Evolutionary conservation across 1,140 invertebrate species (phyloP).

Genomic region (Eurosta solidaginis): DNA sequence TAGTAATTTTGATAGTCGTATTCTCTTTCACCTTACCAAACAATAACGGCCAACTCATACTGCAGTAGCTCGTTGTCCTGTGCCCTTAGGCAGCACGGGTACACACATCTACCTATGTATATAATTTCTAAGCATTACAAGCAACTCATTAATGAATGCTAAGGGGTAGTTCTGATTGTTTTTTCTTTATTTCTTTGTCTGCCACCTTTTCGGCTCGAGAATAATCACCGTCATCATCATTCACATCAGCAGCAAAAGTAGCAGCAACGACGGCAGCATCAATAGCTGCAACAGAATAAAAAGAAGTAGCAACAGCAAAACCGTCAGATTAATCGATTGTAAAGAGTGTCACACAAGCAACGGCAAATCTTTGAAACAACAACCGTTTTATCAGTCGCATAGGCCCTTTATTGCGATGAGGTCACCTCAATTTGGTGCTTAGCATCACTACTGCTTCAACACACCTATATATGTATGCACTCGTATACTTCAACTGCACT

Average conservation of each 20-base stretch:
- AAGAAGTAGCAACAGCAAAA: too few relatives aligned
- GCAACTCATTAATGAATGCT: constrained; percentile 9
- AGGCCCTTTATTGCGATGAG: neutral
- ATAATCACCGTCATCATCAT: constrained; percentile 56
- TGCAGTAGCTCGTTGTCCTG: neutral
- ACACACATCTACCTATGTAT: too few relatives aligned
- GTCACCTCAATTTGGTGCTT: neutral
- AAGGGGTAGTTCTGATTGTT: constrained; percentile 47
- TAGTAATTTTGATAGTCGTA: neutral
- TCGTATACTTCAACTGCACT: constrained; percentile 47
- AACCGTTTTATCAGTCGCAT: constrained; percentile 40
- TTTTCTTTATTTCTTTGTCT: constrained; percentile 28
- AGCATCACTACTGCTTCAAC: neutral
- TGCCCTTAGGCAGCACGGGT: neutral
- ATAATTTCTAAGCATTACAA: neutral
- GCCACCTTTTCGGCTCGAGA: constrained; percentile 39
- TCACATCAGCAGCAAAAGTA: neutral
- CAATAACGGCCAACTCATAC: neutral
- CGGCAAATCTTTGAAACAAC: neutral
- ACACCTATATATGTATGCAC: too few relatives aligned
- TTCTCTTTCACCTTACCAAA: constrained; percentile 9
- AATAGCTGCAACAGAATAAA: too few relatives aligned
- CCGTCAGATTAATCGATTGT: neutral
- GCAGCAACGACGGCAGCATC: neutral
- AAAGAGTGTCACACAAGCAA: neutral